Evolutionary conservation across 64 coral and sea anemone genomes (phyloP).

Genomic region (Exaiptasia diaphana): DNA sequence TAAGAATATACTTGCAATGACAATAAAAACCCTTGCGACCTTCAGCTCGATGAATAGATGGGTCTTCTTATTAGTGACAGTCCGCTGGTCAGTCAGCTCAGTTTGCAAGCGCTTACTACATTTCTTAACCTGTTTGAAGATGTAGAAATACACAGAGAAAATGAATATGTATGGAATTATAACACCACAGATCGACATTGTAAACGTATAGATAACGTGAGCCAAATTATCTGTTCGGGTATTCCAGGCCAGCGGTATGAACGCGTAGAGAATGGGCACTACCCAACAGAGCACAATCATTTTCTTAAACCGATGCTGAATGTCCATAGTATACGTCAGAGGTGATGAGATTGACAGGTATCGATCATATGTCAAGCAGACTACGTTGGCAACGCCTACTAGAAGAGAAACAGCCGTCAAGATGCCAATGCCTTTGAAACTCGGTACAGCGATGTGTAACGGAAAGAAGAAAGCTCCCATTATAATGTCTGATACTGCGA

Average conservation of each 20-base stretch:
- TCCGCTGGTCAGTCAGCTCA: not conserved
- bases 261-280: not conserved
- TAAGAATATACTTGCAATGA: conserved; percentile 4
- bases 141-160: not conserved
- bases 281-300: conserved; percentile 16
- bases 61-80: not conserved
- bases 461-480: conserved; percentile 32
- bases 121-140: conserved; percentile 18
- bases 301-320: not conserved
- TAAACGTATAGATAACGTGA: conserved; percentile 20
- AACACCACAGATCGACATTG: conserved; percentile 6
- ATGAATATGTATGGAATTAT: conserved; percentile 29
- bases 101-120: not conserved
- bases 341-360: conserved; percentile 17
- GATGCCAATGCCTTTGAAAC: not conserved
- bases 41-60: not conserved
- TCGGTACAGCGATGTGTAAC: not conserved
- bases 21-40: conserved; percentile 15
- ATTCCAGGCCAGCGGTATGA: conserved; percentile 24
- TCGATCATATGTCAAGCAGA: conserved; percentile 40
- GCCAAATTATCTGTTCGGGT: not conserved
- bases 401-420: conserved; percentile 2
- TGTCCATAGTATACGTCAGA: not conserved
- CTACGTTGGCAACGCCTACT: conserved; percentile 28
- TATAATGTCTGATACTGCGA: conserved; percentile 37